These are phyloP conservation scores for Enteromius trimaculatus DNA, from an alignment of 2,797 vertebrate genomes.

Conservation along the genomic window DNA sequence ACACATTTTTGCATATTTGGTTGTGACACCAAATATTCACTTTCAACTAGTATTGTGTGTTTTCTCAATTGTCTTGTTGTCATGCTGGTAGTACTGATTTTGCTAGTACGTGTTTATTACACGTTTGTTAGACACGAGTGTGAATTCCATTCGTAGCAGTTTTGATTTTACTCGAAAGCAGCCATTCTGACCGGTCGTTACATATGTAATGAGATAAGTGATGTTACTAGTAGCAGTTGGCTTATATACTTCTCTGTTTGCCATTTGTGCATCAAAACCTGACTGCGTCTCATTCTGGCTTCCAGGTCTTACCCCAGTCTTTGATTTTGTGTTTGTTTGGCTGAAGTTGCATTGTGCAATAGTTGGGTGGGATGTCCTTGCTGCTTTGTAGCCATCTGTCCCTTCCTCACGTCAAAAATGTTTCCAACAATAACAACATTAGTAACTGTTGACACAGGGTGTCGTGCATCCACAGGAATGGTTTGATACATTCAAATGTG, in stretches of 20 bases:
- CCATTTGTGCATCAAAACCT: background rate
- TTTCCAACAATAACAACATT: conserved; percentile 7
- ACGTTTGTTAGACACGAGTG: background rate
- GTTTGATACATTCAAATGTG: background rate
- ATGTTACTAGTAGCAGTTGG: background rate
- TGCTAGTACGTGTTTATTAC: background rate
- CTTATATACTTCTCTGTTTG: background rate
- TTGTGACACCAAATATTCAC: background rate
- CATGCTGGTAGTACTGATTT: background rate
- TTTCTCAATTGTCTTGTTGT: background rate
- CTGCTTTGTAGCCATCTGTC: conserved; percentile 14
- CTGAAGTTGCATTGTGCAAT: conserved; percentile 34
- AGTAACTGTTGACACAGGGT: conserved; percentile 2
- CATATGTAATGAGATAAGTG: background rate
- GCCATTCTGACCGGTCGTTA: background rate
- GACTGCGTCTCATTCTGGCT: background rate
- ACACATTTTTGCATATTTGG: background rate
- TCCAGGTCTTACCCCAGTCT: background rate
- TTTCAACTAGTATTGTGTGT: background rate
- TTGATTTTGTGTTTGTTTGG: conserved; percentile 2
- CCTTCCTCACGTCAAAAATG: conserved; percentile 19
- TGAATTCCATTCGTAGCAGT: background rate
- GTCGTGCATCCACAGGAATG: conserved; percentile 22
- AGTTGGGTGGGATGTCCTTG: conserved; percentile 12
- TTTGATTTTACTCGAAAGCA: background rate